phyloP scores from a whole-genome alignment of 1,140 invertebrate species.

The Anastrepha obliqua region DNA sequence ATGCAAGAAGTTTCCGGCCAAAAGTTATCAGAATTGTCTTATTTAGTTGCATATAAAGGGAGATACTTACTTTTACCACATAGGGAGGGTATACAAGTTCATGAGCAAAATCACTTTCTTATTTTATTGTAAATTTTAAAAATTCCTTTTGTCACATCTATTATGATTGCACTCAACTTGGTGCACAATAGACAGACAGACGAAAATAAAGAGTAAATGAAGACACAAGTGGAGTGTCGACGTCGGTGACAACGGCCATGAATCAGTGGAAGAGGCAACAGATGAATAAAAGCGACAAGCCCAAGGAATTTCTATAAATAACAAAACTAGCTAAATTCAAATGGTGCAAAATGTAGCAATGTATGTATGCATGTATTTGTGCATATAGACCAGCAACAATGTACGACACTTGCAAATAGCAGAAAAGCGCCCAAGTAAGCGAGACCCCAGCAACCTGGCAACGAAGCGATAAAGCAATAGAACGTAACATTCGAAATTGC shows the following conservation, averaged over 20 bases:
- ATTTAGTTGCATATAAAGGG: too few relatives aligned
- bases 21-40: too few relatives aligned
- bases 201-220: background rate
- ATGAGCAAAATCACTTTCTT: background rate
- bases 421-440: too few relatives aligned
- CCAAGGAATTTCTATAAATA: conserved; percentile 48
- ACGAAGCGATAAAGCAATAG: conserved; percentile 26
- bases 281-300: background rate
- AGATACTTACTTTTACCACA: too few relatives aligned
- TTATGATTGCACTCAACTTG: background rate
- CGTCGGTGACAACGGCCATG: background rate
- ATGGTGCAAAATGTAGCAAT: background rate
- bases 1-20: too few relatives aligned
- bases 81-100: background rate
- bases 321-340: conserved; percentile 22
- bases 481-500: background rate
- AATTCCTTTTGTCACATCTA: background rate
- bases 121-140: background rate
- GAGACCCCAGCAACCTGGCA: background rate
- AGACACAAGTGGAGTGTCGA: background rate
- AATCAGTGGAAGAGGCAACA: background rate
- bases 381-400: background rate
- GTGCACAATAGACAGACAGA: background rate
- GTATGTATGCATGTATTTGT: too few relatives aligned
- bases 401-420: background rate